Evolutionary conservation across 2,888 invertebrate genomes (phyloP).

Genomic region (Hyppa rectilinea): DNA sequence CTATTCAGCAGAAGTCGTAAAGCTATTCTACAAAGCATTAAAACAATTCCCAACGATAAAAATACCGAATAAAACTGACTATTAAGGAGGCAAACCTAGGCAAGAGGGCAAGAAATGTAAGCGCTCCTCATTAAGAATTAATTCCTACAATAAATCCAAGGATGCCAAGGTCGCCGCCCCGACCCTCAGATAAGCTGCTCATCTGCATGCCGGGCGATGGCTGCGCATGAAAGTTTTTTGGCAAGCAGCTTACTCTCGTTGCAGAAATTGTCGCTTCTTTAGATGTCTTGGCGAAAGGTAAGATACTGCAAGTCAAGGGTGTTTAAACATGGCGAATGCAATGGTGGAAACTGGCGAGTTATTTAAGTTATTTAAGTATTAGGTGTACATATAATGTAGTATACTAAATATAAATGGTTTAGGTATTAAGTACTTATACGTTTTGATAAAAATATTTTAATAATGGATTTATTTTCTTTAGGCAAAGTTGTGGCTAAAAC

Average conservation of each 20-base stretch:
- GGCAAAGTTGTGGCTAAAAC: slow-evolving; percentile 20
- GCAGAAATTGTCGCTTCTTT: slow-evolving; percentile 25
- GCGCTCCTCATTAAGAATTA: slow-evolving; percentile 66
- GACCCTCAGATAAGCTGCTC: slow-evolving; percentile 52
- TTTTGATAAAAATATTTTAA: slow-evolving; percentile 1
- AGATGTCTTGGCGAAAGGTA: slow-evolving; percentile 3
- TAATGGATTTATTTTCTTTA: slow-evolving; percentile 5
- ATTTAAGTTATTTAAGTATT: too few species aligned
- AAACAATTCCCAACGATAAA: slow-evolving; percentile 53
- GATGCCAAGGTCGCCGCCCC: slow-evolving; percentile 58
- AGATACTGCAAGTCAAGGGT: not conserved
- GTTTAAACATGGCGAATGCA: not conserved
- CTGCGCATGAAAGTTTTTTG: slow-evolving; percentile 43
- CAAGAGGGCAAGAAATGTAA: slow-evolving; percentile 62
- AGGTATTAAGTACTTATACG: too few species aligned
- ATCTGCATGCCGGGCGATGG: slow-evolving; percentile 51
- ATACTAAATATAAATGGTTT: too few species aligned
- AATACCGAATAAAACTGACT: slow-evolving; percentile 49
- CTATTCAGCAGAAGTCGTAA: slow-evolving; percentile 42
- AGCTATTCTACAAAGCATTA: slow-evolving; percentile 46
- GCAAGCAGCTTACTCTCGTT: slow-evolving; percentile 35
- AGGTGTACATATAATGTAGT: too few species aligned
- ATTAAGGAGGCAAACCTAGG: slow-evolving; percentile 51
- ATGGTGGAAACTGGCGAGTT: not conserved
- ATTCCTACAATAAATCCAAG: slow-evolving; percentile 62